These are phyloP conservation scores for Hydrotaea diabolus DNA, from an alignment of 2,888 invertebrate species.

Conservation along the genomic window DNA sequence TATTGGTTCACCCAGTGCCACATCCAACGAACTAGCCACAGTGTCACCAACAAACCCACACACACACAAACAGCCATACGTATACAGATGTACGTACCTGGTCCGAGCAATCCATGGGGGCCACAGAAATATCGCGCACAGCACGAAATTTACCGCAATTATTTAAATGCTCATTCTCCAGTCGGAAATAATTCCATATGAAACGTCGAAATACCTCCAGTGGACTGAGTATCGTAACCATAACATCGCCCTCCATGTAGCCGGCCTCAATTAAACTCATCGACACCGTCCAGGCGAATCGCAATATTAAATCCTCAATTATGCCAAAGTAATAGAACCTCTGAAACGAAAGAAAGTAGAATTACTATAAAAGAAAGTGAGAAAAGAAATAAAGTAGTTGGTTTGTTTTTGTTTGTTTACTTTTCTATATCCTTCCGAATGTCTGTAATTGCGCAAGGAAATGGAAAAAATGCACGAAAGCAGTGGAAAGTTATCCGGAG, in stretches of 20 bases:
- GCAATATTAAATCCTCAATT: slow-evolving; percentile 88
- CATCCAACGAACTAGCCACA: neutral
- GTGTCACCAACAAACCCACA: neutral
- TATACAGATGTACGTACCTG: slow-evolving; percentile 81
- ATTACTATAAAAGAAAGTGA: slow-evolving; percentile 51
- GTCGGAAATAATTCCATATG: slow-evolving; percentile 94
- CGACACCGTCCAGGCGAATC: slow-evolving; percentile 90
- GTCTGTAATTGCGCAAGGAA: neutral
- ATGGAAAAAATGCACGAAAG: neutral
- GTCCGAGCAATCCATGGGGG: slow-evolving; percentile 88
- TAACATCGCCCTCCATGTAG: slow-evolving; percentile 85
- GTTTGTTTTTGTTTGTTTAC: neutral
- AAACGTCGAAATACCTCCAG: slow-evolving; percentile 88
- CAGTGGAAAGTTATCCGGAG: neutral
- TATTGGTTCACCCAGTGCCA: too few species aligned
- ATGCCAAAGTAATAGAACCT: slow-evolving; percentile 92
- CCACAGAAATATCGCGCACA: slow-evolving; percentile 91
- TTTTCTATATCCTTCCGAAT: neutral
- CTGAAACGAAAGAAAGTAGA: slow-evolving; percentile 78
- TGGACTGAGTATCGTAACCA: slow-evolving; percentile 85
- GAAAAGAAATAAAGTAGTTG: slow-evolving; percentile 1
- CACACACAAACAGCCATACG: neutral
- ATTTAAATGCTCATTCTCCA: slow-evolving; percentile 94
- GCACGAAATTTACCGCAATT: slow-evolving; percentile 95
- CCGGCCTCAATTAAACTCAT: slow-evolving; percentile 86